Base-by-base conservation (phyloP, 1,140 invertebrate species). In the Macrosteles quadrilineatus region DNA sequence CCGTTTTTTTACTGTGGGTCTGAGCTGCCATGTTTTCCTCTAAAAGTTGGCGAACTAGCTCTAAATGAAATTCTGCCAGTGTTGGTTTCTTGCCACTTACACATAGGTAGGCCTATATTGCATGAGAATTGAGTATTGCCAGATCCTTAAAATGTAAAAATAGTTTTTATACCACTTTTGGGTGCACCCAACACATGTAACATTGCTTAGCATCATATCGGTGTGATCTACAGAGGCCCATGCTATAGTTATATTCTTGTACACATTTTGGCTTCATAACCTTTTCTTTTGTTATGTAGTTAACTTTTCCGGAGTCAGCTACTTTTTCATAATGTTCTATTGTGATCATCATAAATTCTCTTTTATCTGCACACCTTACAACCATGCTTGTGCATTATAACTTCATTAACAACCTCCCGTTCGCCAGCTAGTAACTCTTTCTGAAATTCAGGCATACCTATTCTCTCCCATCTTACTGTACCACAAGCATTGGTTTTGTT, bases 101-200 rank as follows among this genome's bases (percentile, higher is more conserved):
- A 50, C 14, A 19, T 50, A 50, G n/a, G 47, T 50, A 50, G n/a
- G n/a, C n/a, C n/a, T n/a, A n/a, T 11, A 50, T 21, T 19, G 47
- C 47, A 50, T 62, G 45, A 17, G 65, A 64, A 59, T 67, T 73
- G 21, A 67, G 63, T 19, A 66, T 32, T 27, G 67, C 32, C 29
- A 76, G 65, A 62, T 77, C 74, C 17, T 76, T 0, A 47, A 77
- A 67, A 70, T 78, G 72, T 31, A 78, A 76, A 68, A 77, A 76
- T 50, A 71, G 32, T 36, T 36, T 36, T 36, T 36, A 14, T 36
- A 36, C 14, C 32, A 36, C 4, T 36, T 36, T 23, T 75, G 53
- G 17, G 75, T 72, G 75, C 78, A 79, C 31, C 77, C 80, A 76
- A 79, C 80, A 80, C 71, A 79, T 81, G n/a, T 75, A 63, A 79